These are phyloP conservation scores for Busseola fusca DNA, from an alignment of 2,888 invertebrate genomes.

Conservation along the genomic window DNA sequence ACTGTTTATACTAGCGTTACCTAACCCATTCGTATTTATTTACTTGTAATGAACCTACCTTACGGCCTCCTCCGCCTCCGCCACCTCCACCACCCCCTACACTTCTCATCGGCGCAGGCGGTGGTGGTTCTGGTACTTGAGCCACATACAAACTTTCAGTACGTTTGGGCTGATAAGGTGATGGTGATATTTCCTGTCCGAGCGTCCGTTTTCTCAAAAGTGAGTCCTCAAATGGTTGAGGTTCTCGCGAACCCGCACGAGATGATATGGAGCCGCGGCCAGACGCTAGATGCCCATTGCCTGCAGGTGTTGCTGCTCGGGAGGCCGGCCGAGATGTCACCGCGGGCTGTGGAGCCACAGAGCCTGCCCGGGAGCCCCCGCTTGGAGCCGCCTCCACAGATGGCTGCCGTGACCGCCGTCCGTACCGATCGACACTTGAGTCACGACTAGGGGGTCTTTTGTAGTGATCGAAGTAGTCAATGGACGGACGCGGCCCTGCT, in stretches of 20 bases:
- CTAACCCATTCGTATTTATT: not conserved
- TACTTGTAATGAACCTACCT: constrained; percentile 74
- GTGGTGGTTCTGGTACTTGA: constrained; percentile 83
- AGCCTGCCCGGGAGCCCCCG: constrained; percentile 91
- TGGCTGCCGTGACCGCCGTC: constrained; percentile 93
- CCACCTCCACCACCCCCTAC: constrained; percentile 78
- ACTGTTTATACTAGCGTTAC: not conserved
- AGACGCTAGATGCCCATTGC: constrained; percentile 91
- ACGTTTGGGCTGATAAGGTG: constrained; percentile 95
- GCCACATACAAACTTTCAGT: constrained; percentile 96
- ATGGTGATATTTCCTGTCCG: constrained; percentile 96
- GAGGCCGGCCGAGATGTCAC: constrained; percentile 90
- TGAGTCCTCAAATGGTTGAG: constrained; percentile 94
- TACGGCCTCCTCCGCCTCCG: constrained; percentile 81
- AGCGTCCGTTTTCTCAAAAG: constrained; percentile 93
- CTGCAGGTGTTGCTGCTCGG: constrained; percentile 87
- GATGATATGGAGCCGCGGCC: constrained; percentile 89
- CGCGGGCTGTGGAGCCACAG: constrained; percentile 93
- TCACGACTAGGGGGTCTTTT: constrained; percentile 96
- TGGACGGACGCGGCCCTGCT: constrained; percentile 89
- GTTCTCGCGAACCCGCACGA: constrained; percentile 83
- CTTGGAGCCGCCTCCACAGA: constrained; percentile 92
- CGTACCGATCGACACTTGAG: constrained; percentile 95
- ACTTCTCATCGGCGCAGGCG: constrained; percentile 78
- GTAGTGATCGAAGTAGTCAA: constrained; percentile 98